Evolutionary conservation across 1,140 invertebrate genomes (phyloP).

Genomic region (Drosophila sproati): DNA sequence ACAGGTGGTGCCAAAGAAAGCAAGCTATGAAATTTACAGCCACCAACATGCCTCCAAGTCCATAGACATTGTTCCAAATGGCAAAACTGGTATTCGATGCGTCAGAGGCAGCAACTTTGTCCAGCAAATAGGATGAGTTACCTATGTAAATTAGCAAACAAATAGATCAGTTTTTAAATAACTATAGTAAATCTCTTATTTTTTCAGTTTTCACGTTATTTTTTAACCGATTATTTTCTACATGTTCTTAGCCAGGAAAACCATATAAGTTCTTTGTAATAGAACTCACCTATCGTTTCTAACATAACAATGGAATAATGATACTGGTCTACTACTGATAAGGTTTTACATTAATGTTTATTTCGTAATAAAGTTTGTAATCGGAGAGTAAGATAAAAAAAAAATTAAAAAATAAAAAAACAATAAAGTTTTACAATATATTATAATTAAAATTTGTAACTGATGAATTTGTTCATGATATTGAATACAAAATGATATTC

Average conservation of each 20-base stretch:
- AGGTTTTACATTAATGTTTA: background rate
- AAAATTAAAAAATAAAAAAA: no score
- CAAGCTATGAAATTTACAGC: constrained; percentile 71
- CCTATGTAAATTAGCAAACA: background rate
- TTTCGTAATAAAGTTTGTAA: background rate
- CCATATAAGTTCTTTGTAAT: background rate
- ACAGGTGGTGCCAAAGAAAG: constrained; percentile 83
- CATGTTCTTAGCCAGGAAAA: no score
- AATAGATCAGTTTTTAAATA: background rate
- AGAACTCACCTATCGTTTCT: background rate
- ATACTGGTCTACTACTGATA: background rate
- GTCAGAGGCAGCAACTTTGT: background rate
- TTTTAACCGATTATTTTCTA: background rate
- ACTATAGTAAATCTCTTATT: no score
- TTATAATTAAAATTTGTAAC: no score
- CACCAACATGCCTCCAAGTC: constrained; percentile 68
- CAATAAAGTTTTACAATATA: background rate
- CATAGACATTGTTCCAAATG: constrained; percentile 71
- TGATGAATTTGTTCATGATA: no score
- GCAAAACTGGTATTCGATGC: background rate
- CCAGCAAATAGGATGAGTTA: background rate
- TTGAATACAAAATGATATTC: no score
- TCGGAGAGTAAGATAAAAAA: background rate
- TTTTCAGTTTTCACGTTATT: background rate
- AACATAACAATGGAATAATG: no score